These are phyloP conservation scores for Morelia viridis DNA, from an alignment of 2,797 vertebrate genomes.

Conservation along the genomic window DNA sequence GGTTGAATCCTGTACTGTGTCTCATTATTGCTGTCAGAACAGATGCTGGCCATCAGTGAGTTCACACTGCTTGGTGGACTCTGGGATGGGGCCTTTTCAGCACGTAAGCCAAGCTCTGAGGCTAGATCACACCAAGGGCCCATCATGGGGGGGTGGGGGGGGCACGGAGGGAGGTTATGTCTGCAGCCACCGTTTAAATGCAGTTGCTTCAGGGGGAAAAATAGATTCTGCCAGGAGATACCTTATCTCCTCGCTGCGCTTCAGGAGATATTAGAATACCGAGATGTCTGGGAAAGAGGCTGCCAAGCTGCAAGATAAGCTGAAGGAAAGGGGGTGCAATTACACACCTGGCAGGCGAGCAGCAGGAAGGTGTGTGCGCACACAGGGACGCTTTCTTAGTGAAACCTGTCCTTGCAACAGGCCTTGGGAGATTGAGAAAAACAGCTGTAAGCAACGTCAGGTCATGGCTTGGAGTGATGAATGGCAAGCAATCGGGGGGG, in stretches of 20 bases:
- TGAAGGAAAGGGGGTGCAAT: background rate
- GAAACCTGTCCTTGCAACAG: fast-evolving
- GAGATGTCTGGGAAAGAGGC: background rate
- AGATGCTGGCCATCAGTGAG: too few relatives aligned
- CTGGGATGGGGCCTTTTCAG: too few relatives aligned
- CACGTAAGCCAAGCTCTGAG: too few relatives aligned
- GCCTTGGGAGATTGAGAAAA: background rate
- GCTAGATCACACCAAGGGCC: too few relatives aligned
- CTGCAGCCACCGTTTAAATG: background rate
- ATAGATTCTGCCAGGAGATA: background rate
- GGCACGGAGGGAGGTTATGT: background rate
- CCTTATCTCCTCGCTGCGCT: background rate
- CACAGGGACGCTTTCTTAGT: background rate
- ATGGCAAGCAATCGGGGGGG: background rate
- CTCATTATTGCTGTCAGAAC: too few relatives aligned
- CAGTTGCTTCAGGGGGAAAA: background rate
- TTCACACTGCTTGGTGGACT: too few relatives aligned
- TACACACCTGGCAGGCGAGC: background rate
- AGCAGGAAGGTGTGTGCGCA: fast-evolving
- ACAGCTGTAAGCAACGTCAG: too few relatives aligned
- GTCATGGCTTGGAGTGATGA: background rate
- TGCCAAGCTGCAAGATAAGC: background rate
- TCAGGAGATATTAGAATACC: background rate
- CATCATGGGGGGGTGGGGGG: background rate
- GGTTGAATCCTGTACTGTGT: too few relatives aligned